Base-by-base conservation (phyloP, 2,113 vertebrate genomes). In the Tretioscincus oriximinensis region DNA sequence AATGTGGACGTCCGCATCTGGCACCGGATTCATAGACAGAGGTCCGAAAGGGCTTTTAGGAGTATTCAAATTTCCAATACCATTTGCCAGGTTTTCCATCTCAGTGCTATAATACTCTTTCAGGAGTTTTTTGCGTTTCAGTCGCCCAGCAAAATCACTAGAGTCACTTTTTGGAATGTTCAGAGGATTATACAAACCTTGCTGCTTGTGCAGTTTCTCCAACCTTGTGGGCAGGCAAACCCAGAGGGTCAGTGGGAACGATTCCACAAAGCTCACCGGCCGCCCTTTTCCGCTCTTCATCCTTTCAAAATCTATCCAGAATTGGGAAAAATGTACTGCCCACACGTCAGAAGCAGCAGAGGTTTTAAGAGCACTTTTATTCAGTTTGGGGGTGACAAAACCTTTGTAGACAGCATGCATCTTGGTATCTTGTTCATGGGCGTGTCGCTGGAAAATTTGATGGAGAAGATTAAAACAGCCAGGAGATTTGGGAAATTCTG, bases 281-380 rank as follows among this genome's bases (percentile, higher is more conserved):
- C 98, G 91, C 14, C 97, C 97, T 85, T 95, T 97, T 3, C 97
- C 97, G 41, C 97, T 96, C 20, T 95, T 96, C 0, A 89, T 95
- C 75, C 97, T 97, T 91, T 99, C 98, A 0, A 97, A 99, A 93
- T 99, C 98, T 84, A 99, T 93, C 98, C 98, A 99, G 93, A 99
- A 99, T 82, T 99, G 98, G 54, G 97, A 95, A 88, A 98, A 99
- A 89, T 98, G 96, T 76, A 99, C 76, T 0, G 97, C 96, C 98
- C 98, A 99, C 81, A 99, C 94, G 93, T 99, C 98, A 0, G 93
- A 93, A 81, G 97, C 97, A 51, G 98, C 97, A 41, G 96, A 96
- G 80, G 94, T 94, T 90, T 97, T 99, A 58, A 99, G 95, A 68
- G 97, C 93, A 20, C 95, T 92, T 24, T 95, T 93, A 88, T 93